Base-by-base conservation (phyloP, 2,797 vertebrate genomes). In the Antrozous pallidus region DNA sequence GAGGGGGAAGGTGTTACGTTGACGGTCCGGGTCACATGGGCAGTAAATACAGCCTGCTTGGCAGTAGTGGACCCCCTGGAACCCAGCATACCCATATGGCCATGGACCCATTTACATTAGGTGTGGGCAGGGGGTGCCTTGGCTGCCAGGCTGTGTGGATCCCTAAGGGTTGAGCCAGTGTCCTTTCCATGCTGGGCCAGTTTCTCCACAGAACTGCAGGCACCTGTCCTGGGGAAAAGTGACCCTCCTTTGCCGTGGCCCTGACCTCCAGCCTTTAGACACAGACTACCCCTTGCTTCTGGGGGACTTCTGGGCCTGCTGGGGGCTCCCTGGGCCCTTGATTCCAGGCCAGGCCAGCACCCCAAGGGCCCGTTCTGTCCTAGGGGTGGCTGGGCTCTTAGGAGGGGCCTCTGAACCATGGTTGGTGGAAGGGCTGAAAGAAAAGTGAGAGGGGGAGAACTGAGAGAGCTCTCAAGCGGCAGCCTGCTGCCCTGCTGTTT, bases 201-300 rank as follows among this genome's bases (percentile, higher is more conserved):
- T 51, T 77, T 96, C 61, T 58, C 67, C 12, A 8, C 2, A 20
- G 69, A 77, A 6, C 18, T 8, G 4, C 1, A 2, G 40, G 31
- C 1, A 0, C 20, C 22, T 2, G 0, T 33, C 33, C 49, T 83
- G 20, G 18, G 10, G 18, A n/a, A 40, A 18, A 2, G 20, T 24
- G 28, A 24, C 1, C 8, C 24, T 71, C 8, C 58, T 47, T 81
- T 65, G 85, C 79, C 14, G 6, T 85, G 78, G n/a, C 75, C 18
- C 26, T 40, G 70, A 11, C 22, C 36, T 65, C 74, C 12, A 54
- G 13, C 63, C 42, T 77, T 47, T 38, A 16, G 40, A 73, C 31
- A 31, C 5, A 6, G 42, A 17, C 18, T 13, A 20, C 14, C 47
- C 12, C 22, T 58, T 67, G 73, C 12, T 58, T 22, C 74, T 45